Percentiles rank a stretch among this genome's conserved stretches.
phyloP scores from a whole-genome alignment of 2,113 vertebrate genomes.

The Centropus unirufus region DNA sequence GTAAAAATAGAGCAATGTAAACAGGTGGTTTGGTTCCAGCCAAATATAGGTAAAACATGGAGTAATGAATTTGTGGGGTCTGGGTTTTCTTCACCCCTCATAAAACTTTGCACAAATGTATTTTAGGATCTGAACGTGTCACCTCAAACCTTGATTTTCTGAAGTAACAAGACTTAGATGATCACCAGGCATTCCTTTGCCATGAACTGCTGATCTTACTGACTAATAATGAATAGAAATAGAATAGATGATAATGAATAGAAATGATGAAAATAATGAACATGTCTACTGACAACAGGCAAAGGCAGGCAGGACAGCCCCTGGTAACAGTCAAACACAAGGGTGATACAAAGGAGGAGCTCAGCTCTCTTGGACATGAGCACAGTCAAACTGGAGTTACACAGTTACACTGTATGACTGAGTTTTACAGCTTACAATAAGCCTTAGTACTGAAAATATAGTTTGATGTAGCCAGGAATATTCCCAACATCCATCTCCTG shows the following conservation, averaged over 20 bases:
- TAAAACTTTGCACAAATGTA: neutral
- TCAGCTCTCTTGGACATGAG: neutral
- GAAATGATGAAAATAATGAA: neutral
- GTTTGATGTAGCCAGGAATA: neutral
- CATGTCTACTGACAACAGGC: neutral
- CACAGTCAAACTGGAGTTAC: neutral
- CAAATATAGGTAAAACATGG: neutral
- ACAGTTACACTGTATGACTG: neutral
- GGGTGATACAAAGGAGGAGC: neutral
- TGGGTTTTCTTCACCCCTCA: neutral
- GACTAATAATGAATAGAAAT: neutral
- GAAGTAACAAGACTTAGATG: neutral
- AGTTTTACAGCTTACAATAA: neutral
- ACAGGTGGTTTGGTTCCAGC: neutral
- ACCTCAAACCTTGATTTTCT: neutral
- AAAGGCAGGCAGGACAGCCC: neutral
- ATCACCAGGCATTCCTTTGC: neutral
- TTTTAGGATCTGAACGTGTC: neutral
- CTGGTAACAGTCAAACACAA: neutral
- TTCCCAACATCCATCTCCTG: neutral
- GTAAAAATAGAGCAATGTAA: neutral
- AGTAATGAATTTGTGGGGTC: neutral
- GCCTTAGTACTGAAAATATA: neutral
- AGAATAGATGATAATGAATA: neutral
- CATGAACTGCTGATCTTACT: neutral